phyloP scores from a whole-genome alignment of 2,888 invertebrate species.

The Fabriciana adippe region DNA sequence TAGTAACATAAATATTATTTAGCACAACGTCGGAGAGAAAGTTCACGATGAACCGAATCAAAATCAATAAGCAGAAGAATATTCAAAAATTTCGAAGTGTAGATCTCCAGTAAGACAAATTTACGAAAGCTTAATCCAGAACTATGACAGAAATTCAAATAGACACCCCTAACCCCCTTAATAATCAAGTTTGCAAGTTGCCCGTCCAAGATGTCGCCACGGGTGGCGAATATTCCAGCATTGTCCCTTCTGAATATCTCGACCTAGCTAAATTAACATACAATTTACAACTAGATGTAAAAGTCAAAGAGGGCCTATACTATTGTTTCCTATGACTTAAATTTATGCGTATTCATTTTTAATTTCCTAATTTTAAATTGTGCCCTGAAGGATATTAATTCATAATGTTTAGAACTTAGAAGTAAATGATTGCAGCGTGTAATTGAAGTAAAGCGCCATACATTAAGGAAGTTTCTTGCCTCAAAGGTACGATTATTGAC shows the following conservation, averaged over 20 bases:
- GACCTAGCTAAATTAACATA: slow-evolving; percentile 68
- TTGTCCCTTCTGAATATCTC: slow-evolving; percentile 60
- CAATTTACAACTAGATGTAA: slow-evolving; percentile 49
- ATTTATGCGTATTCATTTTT: no score
- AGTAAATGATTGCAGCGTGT: no score
- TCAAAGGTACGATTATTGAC: no score
- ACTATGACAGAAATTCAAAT: slow-evolving; percentile 52
- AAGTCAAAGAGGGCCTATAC: slow-evolving; percentile 11
- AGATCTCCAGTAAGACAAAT: slow-evolving; percentile 37
- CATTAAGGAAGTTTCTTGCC: no score
- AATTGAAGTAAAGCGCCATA: no score
- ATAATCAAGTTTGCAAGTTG: slow-evolving; percentile 73
- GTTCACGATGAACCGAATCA: no score
- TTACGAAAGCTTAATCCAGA: slow-evolving; percentile 42
- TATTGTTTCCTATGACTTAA: background rate
- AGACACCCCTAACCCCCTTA: slow-evolving; percentile 47
- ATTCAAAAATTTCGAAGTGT: slow-evolving; percentile 22
- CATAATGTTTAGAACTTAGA: no score
- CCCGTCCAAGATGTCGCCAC: slow-evolving; percentile 67
- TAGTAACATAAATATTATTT: no score
- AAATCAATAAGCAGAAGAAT: slow-evolving; percentile 2
- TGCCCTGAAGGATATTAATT: background rate
- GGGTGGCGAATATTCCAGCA: slow-evolving; percentile 59
- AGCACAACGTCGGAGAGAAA: no score
- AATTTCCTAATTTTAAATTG: background rate